Evolutionary conservation across 2,113 vertebrate genomes (phyloP).

Genomic region (Cinclus mexicanus): DNA sequence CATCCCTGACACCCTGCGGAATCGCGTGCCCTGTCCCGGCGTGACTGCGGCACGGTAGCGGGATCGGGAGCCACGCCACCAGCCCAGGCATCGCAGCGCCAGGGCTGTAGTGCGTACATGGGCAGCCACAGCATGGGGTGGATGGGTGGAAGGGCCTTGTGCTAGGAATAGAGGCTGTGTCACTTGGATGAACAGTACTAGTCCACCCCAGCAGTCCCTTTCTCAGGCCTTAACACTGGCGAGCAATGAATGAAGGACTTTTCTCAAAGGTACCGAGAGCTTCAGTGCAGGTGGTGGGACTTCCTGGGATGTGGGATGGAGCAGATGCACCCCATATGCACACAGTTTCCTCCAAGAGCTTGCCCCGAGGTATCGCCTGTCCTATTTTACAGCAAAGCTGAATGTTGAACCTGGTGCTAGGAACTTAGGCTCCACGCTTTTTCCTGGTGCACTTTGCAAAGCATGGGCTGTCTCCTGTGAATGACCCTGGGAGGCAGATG

Average conservation of each 20-base stretch:
- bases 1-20: neutral
- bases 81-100: neutral
- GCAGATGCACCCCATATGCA: neutral
- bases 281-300: rapidly evolving
- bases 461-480: rapidly evolving
- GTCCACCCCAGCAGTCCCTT: neutral
- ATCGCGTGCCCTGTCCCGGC: rapidly evolving
- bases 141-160: neutral
- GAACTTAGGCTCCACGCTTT: neutral
- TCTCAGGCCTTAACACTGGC: neutral
- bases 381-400: rapidly evolving
- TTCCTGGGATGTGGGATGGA: neutral
- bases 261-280: neutral
- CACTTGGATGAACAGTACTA: neutral
- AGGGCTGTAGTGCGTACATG: rapidly evolving
- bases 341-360: neutral
- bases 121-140: rapidly evolving
- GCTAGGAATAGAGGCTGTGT: neutral
- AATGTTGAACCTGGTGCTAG: neutral
- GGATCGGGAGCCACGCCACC: neutral
- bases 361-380: rapidly evolving
- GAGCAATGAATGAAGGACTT: neutral
- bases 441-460: rapidly evolving
- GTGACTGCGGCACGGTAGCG: rapidly evolving
- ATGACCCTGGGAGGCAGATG: neutral